Percentiles rank a stretch among this genome's conserved stretches.
Evolutionary conservation across 2,888 invertebrate genomes (phyloP).

Genomic region (Hirtodrosophila alboralis): DNA sequence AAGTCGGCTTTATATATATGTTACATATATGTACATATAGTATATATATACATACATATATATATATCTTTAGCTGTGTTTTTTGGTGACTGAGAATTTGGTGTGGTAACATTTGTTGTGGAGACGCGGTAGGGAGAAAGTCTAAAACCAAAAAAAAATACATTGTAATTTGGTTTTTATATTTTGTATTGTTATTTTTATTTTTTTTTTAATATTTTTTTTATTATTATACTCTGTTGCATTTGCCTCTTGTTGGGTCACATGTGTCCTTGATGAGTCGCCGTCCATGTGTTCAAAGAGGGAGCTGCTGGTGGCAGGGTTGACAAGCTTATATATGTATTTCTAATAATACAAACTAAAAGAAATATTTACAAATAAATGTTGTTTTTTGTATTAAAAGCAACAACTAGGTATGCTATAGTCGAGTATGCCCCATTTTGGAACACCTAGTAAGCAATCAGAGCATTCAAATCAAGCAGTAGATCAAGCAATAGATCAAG

Average conservation of each 20-base stretch:
- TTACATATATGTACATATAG: slow-evolving; percentile 13
- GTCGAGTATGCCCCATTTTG: too few relatives aligned
- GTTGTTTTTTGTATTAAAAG: too few relatives aligned
- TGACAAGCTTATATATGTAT: too few relatives aligned
- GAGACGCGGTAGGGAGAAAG: slow-evolving; percentile 3
- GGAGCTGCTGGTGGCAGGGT: too few relatives aligned
- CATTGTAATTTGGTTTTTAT: slow-evolving; percentile 69
- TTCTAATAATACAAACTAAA: too few relatives aligned
- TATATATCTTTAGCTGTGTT: slow-evolving; percentile 11
- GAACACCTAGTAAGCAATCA: too few relatives aligned
- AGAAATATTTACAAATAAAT: too few relatives aligned
- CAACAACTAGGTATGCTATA: too few relatives aligned
- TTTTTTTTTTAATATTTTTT: slow-evolving; percentile 34
- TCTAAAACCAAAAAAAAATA: slow-evolving; percentile 65
- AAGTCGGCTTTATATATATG: slow-evolving; percentile 16
- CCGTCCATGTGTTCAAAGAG: slow-evolving; percentile 6
- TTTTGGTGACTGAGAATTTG: not conserved
- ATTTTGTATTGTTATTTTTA: slow-evolving; percentile 33
- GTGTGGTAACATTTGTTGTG: too few relatives aligned
- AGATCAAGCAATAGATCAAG: too few relatives aligned
- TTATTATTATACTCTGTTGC: slow-evolving; percentile 29
- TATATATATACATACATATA: not conserved
- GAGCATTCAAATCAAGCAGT: too few relatives aligned
- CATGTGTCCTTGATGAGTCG: slow-evolving; percentile 75
- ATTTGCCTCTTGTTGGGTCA: slow-evolving; percentile 47